Conservation (phyloP, 1,140 invertebrate genomes). For the Anadara kagoshimensis region DNA sequence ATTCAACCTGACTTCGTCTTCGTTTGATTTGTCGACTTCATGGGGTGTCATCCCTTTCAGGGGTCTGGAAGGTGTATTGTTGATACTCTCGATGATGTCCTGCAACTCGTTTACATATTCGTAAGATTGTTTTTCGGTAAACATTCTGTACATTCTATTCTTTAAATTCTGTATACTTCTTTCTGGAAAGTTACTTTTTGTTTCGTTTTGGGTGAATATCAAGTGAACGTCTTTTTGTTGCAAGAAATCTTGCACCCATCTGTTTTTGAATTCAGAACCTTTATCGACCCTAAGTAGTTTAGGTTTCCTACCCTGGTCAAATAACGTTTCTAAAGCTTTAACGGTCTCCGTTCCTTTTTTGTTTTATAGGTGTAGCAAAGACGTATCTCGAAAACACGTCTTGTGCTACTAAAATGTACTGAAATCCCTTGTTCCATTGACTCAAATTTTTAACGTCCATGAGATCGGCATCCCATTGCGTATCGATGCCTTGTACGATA, state of each 20-base stretch:
- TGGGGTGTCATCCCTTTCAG: not conserved
- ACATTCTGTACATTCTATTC: slow-evolving; percentile 26
- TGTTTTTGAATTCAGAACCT: slow-evolving; percentile 32
- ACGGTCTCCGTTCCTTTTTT: not conserved
- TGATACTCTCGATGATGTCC: slow-evolving; percentile 8
- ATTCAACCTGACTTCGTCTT: not conserved
- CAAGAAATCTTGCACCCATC: slow-evolving; percentile 20
- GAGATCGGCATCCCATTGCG: slow-evolving; percentile 4
- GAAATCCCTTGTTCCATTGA: not conserved
- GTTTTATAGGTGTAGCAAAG: not conserved
- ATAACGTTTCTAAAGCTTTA: slow-evolving; percentile 13
- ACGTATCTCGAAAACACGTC: slow-evolving; percentile 10
- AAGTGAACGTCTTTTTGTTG: slow-evolving; percentile 8
- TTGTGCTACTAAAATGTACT: not conserved
- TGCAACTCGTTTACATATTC: slow-evolving; percentile 15
- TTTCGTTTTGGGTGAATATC: slow-evolving; percentile 25
- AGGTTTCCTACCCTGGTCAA: slow-evolving; percentile 12
- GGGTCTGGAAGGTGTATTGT: slow-evolving; percentile 1
- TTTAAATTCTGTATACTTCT: slow-evolving; percentile 23
- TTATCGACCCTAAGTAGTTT: slow-evolving; percentile 19
- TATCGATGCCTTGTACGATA: slow-evolving; percentile 1
- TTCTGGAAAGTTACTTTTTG: slow-evolving; percentile 27
- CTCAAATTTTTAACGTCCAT: not conserved
- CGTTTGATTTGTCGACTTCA: slow-evolving; percentile 2
- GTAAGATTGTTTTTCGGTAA: slow-evolving; percentile 15